Conservation (phyloP, 2,888 invertebrate genomes). For the Aphrophora alni region DNA sequence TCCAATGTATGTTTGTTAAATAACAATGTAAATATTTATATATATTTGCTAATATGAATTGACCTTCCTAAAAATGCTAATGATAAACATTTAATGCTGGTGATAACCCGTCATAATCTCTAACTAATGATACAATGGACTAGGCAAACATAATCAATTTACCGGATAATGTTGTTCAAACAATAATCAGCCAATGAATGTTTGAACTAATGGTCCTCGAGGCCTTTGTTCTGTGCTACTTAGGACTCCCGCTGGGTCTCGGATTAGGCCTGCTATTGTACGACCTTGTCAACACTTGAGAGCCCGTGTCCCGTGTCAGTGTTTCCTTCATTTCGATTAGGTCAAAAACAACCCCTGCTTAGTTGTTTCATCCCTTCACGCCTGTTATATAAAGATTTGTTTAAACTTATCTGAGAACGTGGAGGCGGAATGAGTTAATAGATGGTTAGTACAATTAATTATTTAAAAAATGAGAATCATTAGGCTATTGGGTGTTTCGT, state of each 20-base stretch:
- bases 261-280: background rate
- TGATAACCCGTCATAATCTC: background rate
- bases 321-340: background rate
- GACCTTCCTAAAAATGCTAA: too few species aligned
- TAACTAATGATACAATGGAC: background rate
- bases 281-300: conserved; percentile 1
- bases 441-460: too few species aligned
- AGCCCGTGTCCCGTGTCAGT: background rate
- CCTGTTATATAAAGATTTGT: background rate
- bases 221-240: background rate
- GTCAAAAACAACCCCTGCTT: background rate
- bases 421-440: too few species aligned
- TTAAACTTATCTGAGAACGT: too few species aligned
- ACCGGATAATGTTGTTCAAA: background rate
- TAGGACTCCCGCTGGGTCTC: background rate
- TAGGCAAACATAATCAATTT: background rate
- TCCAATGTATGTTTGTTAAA: too few species aligned
- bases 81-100: too few species aligned
- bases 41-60: too few species aligned
- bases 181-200: background rate
- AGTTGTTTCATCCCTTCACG: background rate
- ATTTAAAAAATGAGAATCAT: too few species aligned
- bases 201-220: background rate
- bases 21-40: too few species aligned
- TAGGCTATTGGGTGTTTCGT: too few species aligned